phyloP scores from a whole-genome alignment of 2,113 vertebrate species.

The Brienomyrus longianalis region DNA sequence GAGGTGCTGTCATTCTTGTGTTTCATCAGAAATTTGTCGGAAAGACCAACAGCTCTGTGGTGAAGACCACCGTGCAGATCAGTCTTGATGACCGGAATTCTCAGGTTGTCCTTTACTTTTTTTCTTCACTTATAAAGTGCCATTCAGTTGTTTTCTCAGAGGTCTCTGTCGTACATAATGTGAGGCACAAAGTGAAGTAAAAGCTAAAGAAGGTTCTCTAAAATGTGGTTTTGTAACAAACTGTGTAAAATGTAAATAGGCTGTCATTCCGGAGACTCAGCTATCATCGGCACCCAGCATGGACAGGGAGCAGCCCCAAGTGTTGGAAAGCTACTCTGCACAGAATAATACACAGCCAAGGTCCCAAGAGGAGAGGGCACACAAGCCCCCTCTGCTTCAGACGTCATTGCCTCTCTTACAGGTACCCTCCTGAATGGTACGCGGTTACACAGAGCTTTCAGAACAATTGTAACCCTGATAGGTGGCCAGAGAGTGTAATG shows the following conservation, averaged over 20 bases:
- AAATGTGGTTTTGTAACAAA: not conserved
- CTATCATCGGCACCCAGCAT: slow-evolving; percentile 39
- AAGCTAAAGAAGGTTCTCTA: not conserved
- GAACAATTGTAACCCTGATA: not conserved
- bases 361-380: not conserved
- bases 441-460: not conserved
- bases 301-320: slow-evolving; percentile 34
- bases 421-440: slow-evolving; percentile 20
- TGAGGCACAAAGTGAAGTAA: not conserved
- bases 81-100: slow-evolving; percentile 70
- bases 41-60: slow-evolving; percentile 68
- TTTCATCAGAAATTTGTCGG: slow-evolving; percentile 61
- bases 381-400: not conserved
- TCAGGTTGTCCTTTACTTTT: slow-evolving; percentile 62
- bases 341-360: slow-evolving; percentile 31
- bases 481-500: not conserved
- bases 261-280: slow-evolving; percentile 80
- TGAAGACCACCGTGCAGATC: slow-evolving; percentile 70
- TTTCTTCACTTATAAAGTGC: not conserved
- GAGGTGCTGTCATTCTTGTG: slow-evolving; percentile 21
- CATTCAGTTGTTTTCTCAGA: not conserved
- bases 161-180: not conserved
- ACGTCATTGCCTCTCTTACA: not conserved
- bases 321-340: slow-evolving; percentile 38
- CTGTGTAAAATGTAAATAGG: slow-evolving; percentile 45